Evolutionary conservation across 1,140 invertebrate species (phyloP), one percentile per base, ranked within the genome.

Genomic region (Drosophila obscura): DNA sequence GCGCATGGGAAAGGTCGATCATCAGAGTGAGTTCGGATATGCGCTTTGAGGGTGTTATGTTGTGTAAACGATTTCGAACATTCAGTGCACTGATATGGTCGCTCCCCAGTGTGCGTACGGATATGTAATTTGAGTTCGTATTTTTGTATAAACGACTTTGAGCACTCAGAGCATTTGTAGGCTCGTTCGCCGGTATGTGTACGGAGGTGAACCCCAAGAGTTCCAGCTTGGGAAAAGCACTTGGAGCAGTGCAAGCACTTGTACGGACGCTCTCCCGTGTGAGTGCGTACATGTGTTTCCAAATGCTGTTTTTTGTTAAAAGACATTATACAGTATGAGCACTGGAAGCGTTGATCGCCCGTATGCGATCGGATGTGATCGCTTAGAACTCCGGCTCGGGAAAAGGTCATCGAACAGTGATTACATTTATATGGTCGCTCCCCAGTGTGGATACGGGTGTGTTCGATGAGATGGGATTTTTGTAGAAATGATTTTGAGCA

Each of bases 181-280:
- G 57, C 46, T 7, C 46, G 57, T n/a, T 59, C 57, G 2, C 57
- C 57, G 6, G 57, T 59, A 26, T 53, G 57, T n/a, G 57, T 52
- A 1, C 57, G 57, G 3, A 52, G 28, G 9, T 35, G 31, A 11
- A 35, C 31, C 9, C 31, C 31, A 35, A 35, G 31, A 35, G 31
- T 35, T 35, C 31, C 31, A 35, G 31, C 31, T 35, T 35, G 31
- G 31, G 31, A 59, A 22, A 59, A 59, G 13, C 45, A 52, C 11
- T 52, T 53, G 0, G 45, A 15, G 13, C 57, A 59, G 5, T 28
- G 16, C 8, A 26, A 11, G 5, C 57, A 59, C 16, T 35, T 52
- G 16, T 53, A 2, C 61, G 53, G 0, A 24, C 45, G 26, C 45
- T 35, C 31, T 35, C 31, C 31, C 4, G 31, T 35, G n/a, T 28